These are phyloP conservation scores for Tetramorium simillimum DNA, from an alignment of 1,140 invertebrate species.

Conservation along the genomic window DNA sequence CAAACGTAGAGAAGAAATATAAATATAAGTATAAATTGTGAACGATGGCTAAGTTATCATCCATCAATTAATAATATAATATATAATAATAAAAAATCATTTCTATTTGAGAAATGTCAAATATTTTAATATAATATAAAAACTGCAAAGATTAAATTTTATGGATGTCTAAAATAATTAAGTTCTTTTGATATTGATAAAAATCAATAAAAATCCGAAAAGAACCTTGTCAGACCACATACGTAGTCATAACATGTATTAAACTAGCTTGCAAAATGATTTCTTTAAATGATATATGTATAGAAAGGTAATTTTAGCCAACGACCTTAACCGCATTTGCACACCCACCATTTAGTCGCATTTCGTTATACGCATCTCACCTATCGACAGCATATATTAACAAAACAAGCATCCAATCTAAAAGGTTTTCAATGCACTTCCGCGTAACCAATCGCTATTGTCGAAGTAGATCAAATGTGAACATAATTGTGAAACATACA, in stretches of 20 bases:
- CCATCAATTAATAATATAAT: background rate
- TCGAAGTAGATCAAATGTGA: background rate
- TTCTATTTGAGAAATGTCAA: background rate
- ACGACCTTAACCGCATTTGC: conserved; percentile 8
- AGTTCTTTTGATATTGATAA: background rate
- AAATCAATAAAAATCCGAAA: background rate
- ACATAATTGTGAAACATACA: conserved; percentile 15
- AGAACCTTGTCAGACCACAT: background rate
- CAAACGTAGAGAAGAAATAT: background rate
- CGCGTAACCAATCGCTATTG: background rate
- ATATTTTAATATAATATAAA: background rate
- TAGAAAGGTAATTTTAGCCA: conserved; percentile 24
- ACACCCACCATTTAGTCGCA: conserved; percentile 30
- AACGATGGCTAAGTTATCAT: background rate
- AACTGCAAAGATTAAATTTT: background rate
- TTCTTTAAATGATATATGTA: conserved; percentile 1
- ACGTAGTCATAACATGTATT: background rate
- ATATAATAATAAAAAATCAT: background rate
- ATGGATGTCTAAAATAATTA: background rate
- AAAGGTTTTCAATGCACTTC: conserved; percentile 12
- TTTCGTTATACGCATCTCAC: background rate
- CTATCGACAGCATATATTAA: conserved; percentile 24
- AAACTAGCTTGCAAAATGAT: background rate
- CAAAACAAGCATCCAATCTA: background rate
- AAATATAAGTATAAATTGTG: background rate